Evolutionary conservation across 2,797 vertebrate genomes (phyloP), one percentile per base, ranked within the genome.

Genomic region (Acipenser ruthenus): DNA sequence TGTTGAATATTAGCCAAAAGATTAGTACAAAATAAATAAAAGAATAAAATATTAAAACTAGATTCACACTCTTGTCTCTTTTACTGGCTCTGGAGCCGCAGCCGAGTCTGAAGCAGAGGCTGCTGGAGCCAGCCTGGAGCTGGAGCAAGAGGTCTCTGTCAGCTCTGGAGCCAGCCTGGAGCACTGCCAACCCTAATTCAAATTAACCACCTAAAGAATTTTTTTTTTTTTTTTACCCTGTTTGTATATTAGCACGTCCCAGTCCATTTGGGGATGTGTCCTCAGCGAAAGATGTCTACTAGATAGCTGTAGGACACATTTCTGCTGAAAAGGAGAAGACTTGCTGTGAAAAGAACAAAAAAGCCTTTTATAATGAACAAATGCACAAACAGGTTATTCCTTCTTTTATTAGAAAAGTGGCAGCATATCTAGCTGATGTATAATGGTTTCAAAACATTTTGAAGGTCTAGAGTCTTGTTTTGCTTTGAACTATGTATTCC

Each of bases 351-450:
- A 58, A 58, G 55, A 58, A 58, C 55, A 58, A 58, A 58, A 11
- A 58, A 58, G 55, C 15, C 12, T 58, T 58, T 58, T 58, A n/a
- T 58, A 58, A 58, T 58, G 11, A 58, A 58, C 55, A 58, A 58
- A 58, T n/a, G 55, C 55, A 58, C 12, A n/a, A 58, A 58, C 55
- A 1, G 55, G 15, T 58, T 58, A 58, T 58, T 58, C 55, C 12
- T 13, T 13, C n/a, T n/a, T 58, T 58, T 58, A 58, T n/a, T 11
- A 58, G 8, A n/a, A 55, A 58, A 58, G 55, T 58, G 55, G 15
- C 12, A 58, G 12, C 55, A 58, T 13, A 58, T 11, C 12, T 13
- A 7, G 55, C 55, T 11, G 15, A 58, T 58, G 55, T 13, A 58
- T 58, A 58, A 58, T 58, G 5, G 55, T 58, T 58, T 58, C 55